Conservation (phyloP, 2,888 invertebrate species). For the Heteropelma amictum region DNA sequence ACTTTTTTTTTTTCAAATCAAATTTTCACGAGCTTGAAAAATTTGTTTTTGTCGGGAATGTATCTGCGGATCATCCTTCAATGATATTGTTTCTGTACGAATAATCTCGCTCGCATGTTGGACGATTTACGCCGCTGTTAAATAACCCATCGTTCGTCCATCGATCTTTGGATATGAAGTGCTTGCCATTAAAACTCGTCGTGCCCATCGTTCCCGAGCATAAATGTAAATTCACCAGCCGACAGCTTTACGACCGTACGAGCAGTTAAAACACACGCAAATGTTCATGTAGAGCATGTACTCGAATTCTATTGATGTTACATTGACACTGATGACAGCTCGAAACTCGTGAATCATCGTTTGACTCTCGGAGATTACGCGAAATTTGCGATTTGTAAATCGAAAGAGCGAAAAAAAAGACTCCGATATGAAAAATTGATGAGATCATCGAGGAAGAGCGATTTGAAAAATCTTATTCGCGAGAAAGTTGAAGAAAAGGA, state of each 20-base stretch:
- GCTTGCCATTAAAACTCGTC: conserved; percentile 15
- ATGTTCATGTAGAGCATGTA: not conserved
- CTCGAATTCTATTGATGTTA: not conserved
- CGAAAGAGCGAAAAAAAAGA: too few relatives aligned
- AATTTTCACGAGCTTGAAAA: too few relatives aligned
- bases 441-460: too few relatives aligned
- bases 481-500: too few relatives aligned
- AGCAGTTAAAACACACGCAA: conserved; percentile 1
- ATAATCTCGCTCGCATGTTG: not conserved
- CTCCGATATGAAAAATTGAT: not conserved
- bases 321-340: conserved; percentile 1
- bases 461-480: too few relatives aligned
- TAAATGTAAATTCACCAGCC: conserved; percentile 20
- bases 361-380: not conserved
- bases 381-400: not conserved
- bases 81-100: too few relatives aligned
- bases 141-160: conserved; percentile 11
- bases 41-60: not conserved
- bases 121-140: not conserved
- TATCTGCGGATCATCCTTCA: not conserved
- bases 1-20: too few relatives aligned
- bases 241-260: conserved; percentile 26
- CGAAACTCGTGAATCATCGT: not conserved
- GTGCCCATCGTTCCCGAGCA: conserved; percentile 8
- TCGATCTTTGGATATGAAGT: conserved; percentile 19